Evolutionary conservation across 2,888 invertebrate genomes (phyloP).

Genomic region (Halocaridina rubra): DNA sequence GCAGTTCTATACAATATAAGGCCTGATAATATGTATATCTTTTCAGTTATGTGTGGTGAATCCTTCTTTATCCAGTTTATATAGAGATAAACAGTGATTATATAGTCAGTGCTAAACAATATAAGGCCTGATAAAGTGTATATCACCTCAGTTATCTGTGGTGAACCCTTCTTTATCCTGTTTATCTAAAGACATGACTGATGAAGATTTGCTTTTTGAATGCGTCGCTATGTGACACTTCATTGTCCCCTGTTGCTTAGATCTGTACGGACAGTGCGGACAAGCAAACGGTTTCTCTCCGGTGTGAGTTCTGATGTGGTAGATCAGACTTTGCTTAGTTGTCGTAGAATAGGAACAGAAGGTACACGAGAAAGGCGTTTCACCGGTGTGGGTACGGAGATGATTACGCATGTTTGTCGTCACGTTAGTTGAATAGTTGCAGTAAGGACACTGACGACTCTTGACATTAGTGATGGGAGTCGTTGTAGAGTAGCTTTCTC

Average conservation of each 20-base stretch:
- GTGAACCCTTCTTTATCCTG: too few species aligned
- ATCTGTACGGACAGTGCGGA: conserved; percentile 37
- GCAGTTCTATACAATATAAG: too few species aligned
- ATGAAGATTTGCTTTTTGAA: not conserved
- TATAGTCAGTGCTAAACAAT: too few species aligned
- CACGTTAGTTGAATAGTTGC: not conserved
- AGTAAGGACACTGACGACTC: not conserved
- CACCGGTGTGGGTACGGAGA: conserved; percentile 37
- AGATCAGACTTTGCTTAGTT: conserved; percentile 43
- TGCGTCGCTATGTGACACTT: not conserved
- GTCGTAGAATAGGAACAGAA: conserved; percentile 45
- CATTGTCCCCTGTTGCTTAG: conserved; percentile 20
- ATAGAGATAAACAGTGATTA: too few species aligned
- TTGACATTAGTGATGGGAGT: not conserved
- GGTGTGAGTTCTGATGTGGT: conserved; percentile 47
- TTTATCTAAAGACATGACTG: too few species aligned
- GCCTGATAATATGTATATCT: too few species aligned
- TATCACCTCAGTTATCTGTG: too few species aligned
- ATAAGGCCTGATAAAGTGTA: too few species aligned
- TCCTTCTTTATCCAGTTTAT: too few species aligned
- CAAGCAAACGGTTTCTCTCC: conserved; percentile 38
- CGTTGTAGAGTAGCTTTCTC: not conserved
- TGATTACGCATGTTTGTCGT: not conserved
- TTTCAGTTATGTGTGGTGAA: too few species aligned
- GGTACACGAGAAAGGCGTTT: conserved; percentile 38